Conservation (phyloP, 2,113 vertebrate species). For the Otocyon megalotis region DNA sequence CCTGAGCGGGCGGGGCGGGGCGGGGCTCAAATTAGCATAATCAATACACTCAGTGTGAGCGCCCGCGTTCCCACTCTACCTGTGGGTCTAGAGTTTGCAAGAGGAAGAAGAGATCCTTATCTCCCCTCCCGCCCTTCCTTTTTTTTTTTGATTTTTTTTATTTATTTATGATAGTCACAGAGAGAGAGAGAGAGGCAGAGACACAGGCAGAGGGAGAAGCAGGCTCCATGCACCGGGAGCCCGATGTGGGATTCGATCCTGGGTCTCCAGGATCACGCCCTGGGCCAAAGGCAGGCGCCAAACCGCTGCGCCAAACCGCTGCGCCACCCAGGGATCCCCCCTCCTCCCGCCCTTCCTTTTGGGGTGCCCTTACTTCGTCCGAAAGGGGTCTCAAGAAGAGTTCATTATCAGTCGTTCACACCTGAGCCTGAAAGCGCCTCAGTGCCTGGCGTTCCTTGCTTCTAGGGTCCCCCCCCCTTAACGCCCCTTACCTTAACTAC, state of each 20-base stretch:
- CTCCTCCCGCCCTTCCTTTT: neutral
- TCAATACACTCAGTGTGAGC: rapidly evolving
- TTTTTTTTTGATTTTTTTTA: too few relatives aligned
- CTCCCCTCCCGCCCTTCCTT: neutral
- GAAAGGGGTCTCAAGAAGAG: neutral
- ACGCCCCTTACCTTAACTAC: neutral
- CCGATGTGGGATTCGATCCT: too few relatives aligned
- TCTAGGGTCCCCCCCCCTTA: neutral
- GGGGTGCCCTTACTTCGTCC: neutral
- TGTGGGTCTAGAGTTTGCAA: neutral
- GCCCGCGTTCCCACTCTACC: rapidly evolving
- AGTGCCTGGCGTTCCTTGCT: neutral
- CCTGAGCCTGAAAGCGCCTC: neutral
- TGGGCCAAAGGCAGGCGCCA: too few relatives aligned
- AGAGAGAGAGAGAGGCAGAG: too few relatives aligned
- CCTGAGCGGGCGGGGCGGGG: rapidly evolving
- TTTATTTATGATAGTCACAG: too few relatives aligned
- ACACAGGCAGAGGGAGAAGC: too few relatives aligned
- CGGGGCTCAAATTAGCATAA: neutral
- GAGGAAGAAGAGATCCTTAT: neutral
- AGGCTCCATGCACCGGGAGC: too few relatives aligned
- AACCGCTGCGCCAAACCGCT: too few relatives aligned
- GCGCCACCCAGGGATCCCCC: too few relatives aligned
- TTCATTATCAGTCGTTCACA: neutral
- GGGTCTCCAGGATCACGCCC: too few relatives aligned